Evolutionary conservation across 2,113 vertebrate species (phyloP).

Genomic region (Pseudorectes ferrugineus): DNA sequence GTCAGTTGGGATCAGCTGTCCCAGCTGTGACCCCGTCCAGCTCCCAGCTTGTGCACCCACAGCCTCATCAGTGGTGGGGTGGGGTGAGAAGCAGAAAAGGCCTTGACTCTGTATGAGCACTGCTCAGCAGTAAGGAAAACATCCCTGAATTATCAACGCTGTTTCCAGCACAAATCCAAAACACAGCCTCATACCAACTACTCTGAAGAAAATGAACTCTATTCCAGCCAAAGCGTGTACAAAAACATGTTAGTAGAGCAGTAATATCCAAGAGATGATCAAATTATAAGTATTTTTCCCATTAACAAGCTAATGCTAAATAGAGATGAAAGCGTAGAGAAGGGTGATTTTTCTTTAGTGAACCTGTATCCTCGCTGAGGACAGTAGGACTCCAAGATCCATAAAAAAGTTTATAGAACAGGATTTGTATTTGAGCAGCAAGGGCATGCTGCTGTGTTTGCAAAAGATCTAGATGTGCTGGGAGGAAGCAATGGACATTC

Average conservation of each 20-base stretch:
- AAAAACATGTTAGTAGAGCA: background rate
- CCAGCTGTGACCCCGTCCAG: background rate
- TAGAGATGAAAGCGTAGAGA: background rate
- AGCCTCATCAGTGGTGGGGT: background rate
- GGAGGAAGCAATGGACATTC: background rate
- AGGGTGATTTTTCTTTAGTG: background rate
- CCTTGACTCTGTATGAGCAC: background rate
- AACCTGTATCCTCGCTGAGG: background rate
- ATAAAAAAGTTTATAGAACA: background rate
- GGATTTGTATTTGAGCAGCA: background rate
- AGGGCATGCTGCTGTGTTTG: background rate
- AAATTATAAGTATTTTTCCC: background rate
- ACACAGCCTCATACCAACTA: background rate
- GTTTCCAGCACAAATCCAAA: background rate
- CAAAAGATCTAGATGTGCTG: background rate
- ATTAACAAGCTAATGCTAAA: background rate
- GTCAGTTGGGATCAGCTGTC: background rate
- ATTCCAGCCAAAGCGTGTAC: background rate
- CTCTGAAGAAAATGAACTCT: background rate
- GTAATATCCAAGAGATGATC: background rate
- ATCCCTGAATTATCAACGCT: background rate
- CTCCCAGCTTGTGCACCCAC: background rate
- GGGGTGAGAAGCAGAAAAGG: background rate
- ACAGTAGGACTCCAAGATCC: background rate
- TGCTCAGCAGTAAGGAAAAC: background rate